These are phyloP conservation scores for Capreolus pygargus DNA, from an alignment of 2,113 vertebrate genomes.

Conservation along the genomic window DNA sequence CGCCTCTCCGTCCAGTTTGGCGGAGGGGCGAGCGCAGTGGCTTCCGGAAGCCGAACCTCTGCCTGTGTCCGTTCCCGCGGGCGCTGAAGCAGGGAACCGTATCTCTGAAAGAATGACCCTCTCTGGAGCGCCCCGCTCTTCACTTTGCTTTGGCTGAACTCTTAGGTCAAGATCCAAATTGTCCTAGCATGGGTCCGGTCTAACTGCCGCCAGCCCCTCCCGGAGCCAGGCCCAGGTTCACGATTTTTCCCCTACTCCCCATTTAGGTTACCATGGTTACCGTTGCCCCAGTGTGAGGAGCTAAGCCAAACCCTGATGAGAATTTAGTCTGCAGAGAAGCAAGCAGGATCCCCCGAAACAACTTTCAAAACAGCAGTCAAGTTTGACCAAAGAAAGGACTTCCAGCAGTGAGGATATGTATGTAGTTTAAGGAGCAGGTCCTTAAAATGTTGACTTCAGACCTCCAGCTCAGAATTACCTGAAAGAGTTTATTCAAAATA, in stretches of 20 bases:
- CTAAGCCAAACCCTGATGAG: neutral
- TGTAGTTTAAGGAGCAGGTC: neutral
- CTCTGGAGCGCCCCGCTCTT: neutral
- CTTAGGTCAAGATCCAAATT: neutral
- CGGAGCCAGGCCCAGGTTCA: neutral
- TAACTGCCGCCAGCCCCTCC: neutral
- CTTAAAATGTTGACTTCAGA: neutral
- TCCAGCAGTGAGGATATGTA: neutral
- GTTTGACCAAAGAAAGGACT: neutral
- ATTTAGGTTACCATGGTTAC: neutral
- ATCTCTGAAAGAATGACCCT: neutral
- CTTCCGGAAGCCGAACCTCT: neutral
- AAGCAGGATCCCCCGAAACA: neutral
- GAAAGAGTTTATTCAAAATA: neutral
- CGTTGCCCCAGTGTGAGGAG: neutral
- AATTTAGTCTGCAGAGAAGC: neutral
- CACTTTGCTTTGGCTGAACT: neutral
- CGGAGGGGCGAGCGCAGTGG: fast-evolving
- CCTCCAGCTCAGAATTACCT: neutral
- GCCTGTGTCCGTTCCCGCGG: fast-evolving
- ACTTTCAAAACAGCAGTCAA: neutral
- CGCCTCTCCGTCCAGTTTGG: neutral
- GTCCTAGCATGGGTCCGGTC: neutral
- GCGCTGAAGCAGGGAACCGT: fast-evolving
- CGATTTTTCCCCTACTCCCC: neutral